Conservation (phyloP, 1,140 invertebrate species). For the Diorhabda elongata region DNA sequence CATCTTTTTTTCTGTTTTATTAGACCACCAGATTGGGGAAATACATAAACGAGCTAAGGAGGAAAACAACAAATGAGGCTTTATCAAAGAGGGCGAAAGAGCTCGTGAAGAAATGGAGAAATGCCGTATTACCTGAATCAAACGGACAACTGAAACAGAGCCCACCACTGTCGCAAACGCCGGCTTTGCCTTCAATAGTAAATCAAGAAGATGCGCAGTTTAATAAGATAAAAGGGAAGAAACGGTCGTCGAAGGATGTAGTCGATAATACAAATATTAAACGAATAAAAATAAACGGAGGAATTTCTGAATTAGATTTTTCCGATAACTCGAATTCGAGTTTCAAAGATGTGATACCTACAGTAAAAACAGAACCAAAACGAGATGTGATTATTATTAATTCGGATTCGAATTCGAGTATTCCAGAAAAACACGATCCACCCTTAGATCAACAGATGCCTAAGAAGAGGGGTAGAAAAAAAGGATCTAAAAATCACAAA, state of each 20-base stretch:
- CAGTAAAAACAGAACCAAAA: slow-evolving; percentile 27
- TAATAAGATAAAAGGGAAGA: slow-evolving; percentile 28
- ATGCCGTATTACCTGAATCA: slow-evolving; percentile 58
- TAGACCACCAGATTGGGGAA: slow-evolving; percentile 85
- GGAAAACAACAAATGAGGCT: slow-evolving; percentile 75
- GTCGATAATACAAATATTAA: slow-evolving; percentile 26
- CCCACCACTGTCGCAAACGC: slow-evolving; percentile 41
- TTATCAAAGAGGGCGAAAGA: slow-evolving; percentile 86
- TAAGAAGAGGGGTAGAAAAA: slow-evolving; percentile 65
- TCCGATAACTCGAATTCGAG: slow-evolving; percentile 46
- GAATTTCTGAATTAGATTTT: slow-evolving; percentile 38
- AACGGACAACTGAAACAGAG: slow-evolving; percentile 43
- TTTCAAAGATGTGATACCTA: slow-evolving; percentile 42
- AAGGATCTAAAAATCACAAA: slow-evolving; percentile 62
- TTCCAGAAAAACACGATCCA: slow-evolving; percentile 36
- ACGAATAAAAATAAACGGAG: slow-evolving; percentile 37
- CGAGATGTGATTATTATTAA: slow-evolving; percentile 39
- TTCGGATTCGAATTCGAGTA: slow-evolving; percentile 47
- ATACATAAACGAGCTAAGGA: slow-evolving; percentile 84
- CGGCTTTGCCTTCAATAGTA: slow-evolving; percentile 4
- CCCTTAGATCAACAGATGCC: slow-evolving; percentile 41
- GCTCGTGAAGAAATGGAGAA: slow-evolving; percentile 86
- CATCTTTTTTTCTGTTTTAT: slow-evolving; percentile 16
- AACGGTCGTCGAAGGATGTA: slow-evolving; percentile 25
- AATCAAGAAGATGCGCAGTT: slow-evolving; percentile 24